A percentile compares a stretch with the other conserved stretches of the same genome.
phyloP scores from a whole-genome alignment of 1,140 invertebrate genomes.

The Cephus cinctus region DNA sequence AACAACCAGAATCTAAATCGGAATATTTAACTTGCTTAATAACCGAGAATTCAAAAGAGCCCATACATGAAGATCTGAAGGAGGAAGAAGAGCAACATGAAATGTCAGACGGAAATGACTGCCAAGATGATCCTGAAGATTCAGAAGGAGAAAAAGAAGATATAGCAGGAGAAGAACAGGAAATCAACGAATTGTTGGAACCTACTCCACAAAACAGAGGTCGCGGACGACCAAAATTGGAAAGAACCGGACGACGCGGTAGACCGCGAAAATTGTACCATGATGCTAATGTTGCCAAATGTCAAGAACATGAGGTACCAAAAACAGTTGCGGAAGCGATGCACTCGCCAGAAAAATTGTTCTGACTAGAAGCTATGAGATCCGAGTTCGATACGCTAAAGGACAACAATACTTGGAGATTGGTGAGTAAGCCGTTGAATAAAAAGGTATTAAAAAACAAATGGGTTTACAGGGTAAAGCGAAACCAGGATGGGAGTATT shows the following conservation, averaged over 20 bases:
- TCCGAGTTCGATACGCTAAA: constrained; percentile 8
- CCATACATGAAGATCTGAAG: too few relatives aligned
- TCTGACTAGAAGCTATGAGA: constrained; percentile 13
- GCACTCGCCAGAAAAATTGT: background rate
- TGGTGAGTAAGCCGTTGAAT: constrained; percentile 13
- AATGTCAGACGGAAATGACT: too few relatives aligned
- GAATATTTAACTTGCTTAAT: too few relatives aligned
- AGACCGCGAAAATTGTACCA: constrained; percentile 3
- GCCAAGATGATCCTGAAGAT: constrained; percentile 30
- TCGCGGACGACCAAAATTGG: background rate
- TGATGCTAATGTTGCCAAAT: background rate
- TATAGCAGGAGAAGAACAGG: background rate
- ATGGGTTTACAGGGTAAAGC: constrained; percentile 38
- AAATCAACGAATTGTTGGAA: background rate
- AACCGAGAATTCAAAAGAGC: too few relatives aligned
- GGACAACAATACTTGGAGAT: constrained; percentile 16
- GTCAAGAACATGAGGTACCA: background rate
- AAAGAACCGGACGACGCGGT: constrained; percentile 4
- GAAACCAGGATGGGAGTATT: constrained; percentile 24
- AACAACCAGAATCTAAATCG: constrained; percentile 25
- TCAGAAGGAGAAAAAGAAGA: constrained; percentile 15
- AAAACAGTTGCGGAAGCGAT: background rate
- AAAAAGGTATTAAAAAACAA: constrained; percentile 11
- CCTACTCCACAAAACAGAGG: background rate
- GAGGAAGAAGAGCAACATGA: too few relatives aligned